Percentiles rank a stretch among this genome's conserved stretches.
Evolutionary conservation across 2,113 vertebrate species (phyloP).

Genomic region (Odontesthes bonariensis): DNA sequence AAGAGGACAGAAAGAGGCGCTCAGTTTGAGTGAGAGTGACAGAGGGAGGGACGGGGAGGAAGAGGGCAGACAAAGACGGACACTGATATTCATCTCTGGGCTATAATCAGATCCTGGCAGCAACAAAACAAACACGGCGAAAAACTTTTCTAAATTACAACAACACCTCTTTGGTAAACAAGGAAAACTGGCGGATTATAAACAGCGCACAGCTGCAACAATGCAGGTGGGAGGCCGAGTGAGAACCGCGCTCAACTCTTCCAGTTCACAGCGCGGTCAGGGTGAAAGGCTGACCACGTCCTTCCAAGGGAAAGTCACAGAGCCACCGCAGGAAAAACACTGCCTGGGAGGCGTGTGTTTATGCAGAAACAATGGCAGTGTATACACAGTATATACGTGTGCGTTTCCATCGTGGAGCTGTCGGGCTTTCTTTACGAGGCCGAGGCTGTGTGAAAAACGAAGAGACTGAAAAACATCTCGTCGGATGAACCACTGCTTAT

Average conservation of each 20-base stretch:
- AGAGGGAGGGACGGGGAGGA: background rate
- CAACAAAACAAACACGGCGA: constrained; percentile 4
- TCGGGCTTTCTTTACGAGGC: background rate
- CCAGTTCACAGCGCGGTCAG: constrained; percentile 45
- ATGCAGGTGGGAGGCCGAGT: constrained; percentile 10
- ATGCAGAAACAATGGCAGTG: constrained; percentile 49
- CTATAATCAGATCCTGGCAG: constrained; percentile 22
- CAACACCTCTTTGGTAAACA: constrained; percentile 36
- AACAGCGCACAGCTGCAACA: background rate
- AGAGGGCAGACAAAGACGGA: constrained; percentile 8
- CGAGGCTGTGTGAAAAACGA: too few species aligned
- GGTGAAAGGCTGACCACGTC: constrained; percentile 72
- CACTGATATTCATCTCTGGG: constrained; percentile 19
- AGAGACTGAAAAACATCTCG: too few species aligned
- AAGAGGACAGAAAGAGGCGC: constrained; percentile 17
- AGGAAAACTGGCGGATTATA: background rate
- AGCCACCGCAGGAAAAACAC: constrained; percentile 73
- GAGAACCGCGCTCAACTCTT: constrained; percentile 9
- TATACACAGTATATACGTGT: background rate
- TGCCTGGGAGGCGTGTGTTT: constrained; percentile 53
- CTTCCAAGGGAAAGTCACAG: constrained; percentile 84
- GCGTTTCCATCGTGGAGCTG: constrained; percentile 26
- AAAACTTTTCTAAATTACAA: constrained; percentile 17
- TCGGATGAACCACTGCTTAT: too few species aligned
- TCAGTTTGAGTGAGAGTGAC: background rate